phyloP scores from a whole-genome alignment of 1,140 invertebrate species.

The Cydia pomonella region DNA sequence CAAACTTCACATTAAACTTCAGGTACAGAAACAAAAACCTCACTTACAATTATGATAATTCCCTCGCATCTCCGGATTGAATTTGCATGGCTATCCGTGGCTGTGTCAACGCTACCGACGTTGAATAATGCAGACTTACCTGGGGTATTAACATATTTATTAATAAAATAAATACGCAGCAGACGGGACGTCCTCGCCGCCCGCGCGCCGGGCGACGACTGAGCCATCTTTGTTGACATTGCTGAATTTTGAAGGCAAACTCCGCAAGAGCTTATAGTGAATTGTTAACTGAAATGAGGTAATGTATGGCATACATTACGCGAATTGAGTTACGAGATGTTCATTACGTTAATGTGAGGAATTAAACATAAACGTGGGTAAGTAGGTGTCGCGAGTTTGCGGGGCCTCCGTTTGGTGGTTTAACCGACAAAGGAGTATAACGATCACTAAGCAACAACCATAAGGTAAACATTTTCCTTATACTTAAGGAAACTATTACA shows the following conservation, averaged over 20 bases:
- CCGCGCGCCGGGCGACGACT: conserved; percentile 52
- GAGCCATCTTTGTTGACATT: conserved; percentile 63
- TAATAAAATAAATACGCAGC: conserved; percentile 77
- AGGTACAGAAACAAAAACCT: conserved; percentile 79
- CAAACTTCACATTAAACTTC: conserved; percentile 78
- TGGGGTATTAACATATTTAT: conserved; percentile 78
- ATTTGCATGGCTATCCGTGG: conserved; percentile 78
- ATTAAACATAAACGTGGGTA: conserved; percentile 57
- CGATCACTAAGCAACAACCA: neutral
- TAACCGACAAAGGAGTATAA: neutral
- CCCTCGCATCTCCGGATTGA: conserved; percentile 72
- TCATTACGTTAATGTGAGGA: conserved; percentile 71
- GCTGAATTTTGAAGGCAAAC: conserved; percentile 54
- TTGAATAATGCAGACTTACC: conserved; percentile 80
- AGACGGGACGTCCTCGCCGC: conserved; percentile 54
- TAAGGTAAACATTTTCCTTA: neutral
- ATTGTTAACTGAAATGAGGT: conserved; percentile 63
- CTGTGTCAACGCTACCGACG: conserved; percentile 75
- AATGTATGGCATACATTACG: conserved; percentile 77
- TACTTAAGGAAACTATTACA: neutral
- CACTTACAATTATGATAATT: conserved; percentile 79
- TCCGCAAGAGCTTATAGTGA: conserved; percentile 59
- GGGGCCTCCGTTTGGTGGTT: neutral
- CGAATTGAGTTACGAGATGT: conserved; percentile 74
- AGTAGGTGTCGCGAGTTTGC: conserved; percentile 26